Base-by-base conservation (phyloP, 2,888 invertebrate genomes). In the Dicyrtomina minuta region DNA sequence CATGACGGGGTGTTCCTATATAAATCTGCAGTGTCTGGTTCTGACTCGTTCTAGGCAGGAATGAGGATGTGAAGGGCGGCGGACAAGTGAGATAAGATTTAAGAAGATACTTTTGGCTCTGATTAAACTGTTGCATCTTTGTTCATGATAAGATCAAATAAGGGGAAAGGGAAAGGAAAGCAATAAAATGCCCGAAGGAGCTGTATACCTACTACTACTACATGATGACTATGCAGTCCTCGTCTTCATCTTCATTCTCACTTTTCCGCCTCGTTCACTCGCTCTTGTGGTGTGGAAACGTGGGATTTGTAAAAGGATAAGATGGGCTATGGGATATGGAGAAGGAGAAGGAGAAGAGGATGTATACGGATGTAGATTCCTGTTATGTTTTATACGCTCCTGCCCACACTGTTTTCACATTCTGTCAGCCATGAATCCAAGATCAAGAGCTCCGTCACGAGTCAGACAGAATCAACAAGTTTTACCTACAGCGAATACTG, bases 401-500 rank as follows among this genome's bases (percentile, higher is more conserved):
- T 26, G 26, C 58, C 13, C 65, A 24, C 33, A 17, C 39, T 66
- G 49, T 61, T 61, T 68, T 61, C 67, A 39, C 44, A 68, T 68
- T 68, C 68, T 61, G 61, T 61, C 68, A 61, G 39, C 61, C 61
- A 68, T 62, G 61, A 61, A 61, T 61, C 46, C 61, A 55, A 62
- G 61, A 68, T 67, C 55, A 68, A 55, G 55, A 68, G 61, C 55
- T 61, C 60, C 61, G 55, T 56, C 24, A 67, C 44, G 61, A 68
- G 53, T 61, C 44, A 49, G 62, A 62, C 44, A 49, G 62, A 62
- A 62, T 62, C 62, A 62, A 62, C 62, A 62, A 62, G 62, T 62
- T 62, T 62, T 44, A 49, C 61, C 62, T 24, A 17, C 41, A 60
- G n/a, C n/a, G n/a, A n/a, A n/a, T n/a, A n/a, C n/a, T n/a, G n/a